These are phyloP conservation scores for Tinamus guttatus DNA, from an alignment of 2,113 vertebrate species.

Conservation along the genomic window DNA sequence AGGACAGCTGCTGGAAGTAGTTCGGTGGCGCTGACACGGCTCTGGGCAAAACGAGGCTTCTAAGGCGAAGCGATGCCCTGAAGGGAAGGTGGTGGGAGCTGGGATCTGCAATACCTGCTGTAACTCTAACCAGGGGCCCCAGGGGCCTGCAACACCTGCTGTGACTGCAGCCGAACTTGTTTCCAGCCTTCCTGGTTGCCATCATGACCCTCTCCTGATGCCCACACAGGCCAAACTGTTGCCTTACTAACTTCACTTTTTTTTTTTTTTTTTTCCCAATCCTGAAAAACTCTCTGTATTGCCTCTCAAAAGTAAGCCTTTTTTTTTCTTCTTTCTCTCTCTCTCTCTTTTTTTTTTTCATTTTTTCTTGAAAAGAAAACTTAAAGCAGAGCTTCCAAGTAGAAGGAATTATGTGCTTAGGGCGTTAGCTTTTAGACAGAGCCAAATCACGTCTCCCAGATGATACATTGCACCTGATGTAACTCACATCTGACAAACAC, in stretches of 20 bases:
- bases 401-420: neutral
- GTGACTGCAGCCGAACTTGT: too few relatives aligned
- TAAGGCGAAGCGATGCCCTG: neutral
- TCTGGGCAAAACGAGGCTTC: neutral
- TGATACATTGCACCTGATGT: neutral
- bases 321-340: neutral
- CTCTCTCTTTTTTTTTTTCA: neutral
- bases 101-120: neutral
- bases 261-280: neutral
- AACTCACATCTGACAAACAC: neutral
- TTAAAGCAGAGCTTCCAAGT: neutral
- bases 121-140: too few relatives aligned
- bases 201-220: accelerated
- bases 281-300: neutral
- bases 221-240: neutral
- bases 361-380: neutral
- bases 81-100: neutral
- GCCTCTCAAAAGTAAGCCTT: neutral
- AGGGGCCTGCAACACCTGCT: too few relatives aligned
- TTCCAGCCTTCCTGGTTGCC: neutral
- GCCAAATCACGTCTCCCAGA: neutral
- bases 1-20: neutral
- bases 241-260: neutral
- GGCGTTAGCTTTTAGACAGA: neutral
- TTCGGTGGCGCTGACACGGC: neutral